Conservation (phyloP, 1,140 invertebrate species). For the Ptiloglossa arizonensis region DNA sequence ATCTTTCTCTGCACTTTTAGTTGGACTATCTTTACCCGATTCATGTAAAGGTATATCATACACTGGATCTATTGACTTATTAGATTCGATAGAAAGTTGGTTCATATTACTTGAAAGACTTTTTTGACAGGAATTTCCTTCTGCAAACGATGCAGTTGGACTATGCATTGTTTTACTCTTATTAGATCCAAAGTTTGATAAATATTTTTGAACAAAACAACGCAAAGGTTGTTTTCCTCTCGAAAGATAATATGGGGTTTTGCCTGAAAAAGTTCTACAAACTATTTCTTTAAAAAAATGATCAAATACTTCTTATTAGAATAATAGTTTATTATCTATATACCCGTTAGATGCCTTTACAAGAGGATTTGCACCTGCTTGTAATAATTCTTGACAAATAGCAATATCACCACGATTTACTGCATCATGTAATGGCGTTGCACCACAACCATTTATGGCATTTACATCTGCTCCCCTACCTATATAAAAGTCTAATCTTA, state of each 20-base stretch:
- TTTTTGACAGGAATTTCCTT: constrained; percentile 74
- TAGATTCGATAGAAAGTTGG: constrained; percentile 77
- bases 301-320: neutral
- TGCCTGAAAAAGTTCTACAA: constrained; percentile 80
- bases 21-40: constrained; percentile 71
- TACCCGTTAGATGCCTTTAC: constrained; percentile 83
- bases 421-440: constrained; percentile 86
- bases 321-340: constrained; percentile 11
- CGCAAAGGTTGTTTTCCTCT: constrained; percentile 79
- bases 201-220: constrained; percentile 75
- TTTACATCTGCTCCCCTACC: constrained; percentile 83
- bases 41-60: constrained; percentile 73
- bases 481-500: constrained; percentile 66
- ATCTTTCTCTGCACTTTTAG: constrained; percentile 66
- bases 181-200: constrained; percentile 68
- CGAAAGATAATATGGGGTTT: constrained; percentile 81
- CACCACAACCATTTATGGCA: constrained; percentile 83
- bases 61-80: constrained; percentile 75
- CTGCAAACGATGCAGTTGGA: constrained; percentile 64
- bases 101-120: constrained; percentile 74
- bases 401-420: constrained; percentile 83
- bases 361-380: constrained; percentile 83
- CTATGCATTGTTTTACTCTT: constrained; percentile 74
- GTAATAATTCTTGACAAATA: constrained; percentile 83
- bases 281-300: constrained; percentile 16